phyloP scores from a whole-genome alignment of 2,113 vertebrate species.

The Ploceus nigricollis region DNA sequence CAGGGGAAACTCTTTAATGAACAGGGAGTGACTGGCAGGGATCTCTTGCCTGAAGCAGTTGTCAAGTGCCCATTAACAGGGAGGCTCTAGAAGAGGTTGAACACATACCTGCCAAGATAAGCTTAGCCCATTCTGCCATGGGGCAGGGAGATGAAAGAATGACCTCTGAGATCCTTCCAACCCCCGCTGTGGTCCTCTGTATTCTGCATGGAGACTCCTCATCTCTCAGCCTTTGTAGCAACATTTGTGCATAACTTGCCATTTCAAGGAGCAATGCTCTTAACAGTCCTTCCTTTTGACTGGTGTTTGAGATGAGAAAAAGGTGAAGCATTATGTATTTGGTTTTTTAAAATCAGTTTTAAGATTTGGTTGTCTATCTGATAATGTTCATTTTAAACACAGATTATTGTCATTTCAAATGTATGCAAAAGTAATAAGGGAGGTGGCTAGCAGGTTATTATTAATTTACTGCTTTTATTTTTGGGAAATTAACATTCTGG shows the following conservation, averaged over 20 bases:
- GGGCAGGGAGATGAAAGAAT: background rate
- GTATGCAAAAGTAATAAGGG: conserved; percentile 32
- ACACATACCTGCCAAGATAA: background rate
- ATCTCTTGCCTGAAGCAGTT: background rate
- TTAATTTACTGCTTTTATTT: conserved; percentile 71
- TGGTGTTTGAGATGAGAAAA: background rate
- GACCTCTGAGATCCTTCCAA: background rate
- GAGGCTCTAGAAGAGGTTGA: background rate
- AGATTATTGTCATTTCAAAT: background rate
- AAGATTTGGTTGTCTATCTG: background rate
- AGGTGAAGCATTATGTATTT: background rate
- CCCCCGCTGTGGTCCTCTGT: background rate
- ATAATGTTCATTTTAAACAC: background rate
- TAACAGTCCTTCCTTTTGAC: background rate
- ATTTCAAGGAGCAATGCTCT: background rate
- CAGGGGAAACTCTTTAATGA: background rate
- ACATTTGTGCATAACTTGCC: background rate
- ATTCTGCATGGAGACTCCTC: background rate
- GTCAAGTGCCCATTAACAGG: background rate
- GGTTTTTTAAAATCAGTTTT: background rate
- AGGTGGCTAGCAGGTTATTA: conserved; percentile 60
- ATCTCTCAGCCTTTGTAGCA: background rate
- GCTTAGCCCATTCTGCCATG: background rate
- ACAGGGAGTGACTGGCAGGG: background rate
- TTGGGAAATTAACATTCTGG: conserved; percentile 72